These are phyloP conservation scores for Contarinia nasturtii DNA, from an alignment of 1,140 invertebrate species.

Conservation along the genomic window DNA sequence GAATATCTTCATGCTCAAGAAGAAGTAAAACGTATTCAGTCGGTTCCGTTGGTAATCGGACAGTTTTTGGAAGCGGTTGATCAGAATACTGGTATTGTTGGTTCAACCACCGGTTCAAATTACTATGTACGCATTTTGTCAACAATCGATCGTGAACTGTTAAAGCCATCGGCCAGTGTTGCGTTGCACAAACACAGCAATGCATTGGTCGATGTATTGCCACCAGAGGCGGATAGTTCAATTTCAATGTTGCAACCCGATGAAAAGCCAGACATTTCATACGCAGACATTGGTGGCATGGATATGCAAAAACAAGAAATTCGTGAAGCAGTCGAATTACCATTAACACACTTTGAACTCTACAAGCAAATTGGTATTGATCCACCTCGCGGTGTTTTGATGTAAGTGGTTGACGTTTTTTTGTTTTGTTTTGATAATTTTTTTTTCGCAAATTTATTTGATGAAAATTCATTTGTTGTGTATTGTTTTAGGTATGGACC, in stretches of 20 bases:
- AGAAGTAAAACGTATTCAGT: constrained; percentile 94
- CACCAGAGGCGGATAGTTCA: constrained; percentile 94
- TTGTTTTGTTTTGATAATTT: too few relatives aligned
- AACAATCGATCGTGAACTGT: constrained; percentile 86
- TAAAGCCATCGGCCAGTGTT: constrained; percentile 91
- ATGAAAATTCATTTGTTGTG: too few relatives aligned
- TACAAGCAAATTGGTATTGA: constrained; percentile 95
- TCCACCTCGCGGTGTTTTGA: constrained; percentile 90
- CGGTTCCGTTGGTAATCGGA: constrained; percentile 91
- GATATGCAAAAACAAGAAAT: constrained; percentile 99
- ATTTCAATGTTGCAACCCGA: constrained; percentile 87
- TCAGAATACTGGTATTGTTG: constrained; percentile 87
- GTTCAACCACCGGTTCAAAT: constrained; percentile 71
- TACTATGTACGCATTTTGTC: constrained; percentile 95
- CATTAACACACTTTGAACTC: constrained; percentile 95
- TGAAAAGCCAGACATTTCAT: constrained; percentile 95
- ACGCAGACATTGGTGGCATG: constrained; percentile 97
- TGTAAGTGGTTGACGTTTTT: too few relatives aligned
- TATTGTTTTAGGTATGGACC: constrained; percentile 55
- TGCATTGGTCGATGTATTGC: constrained; percentile 90
- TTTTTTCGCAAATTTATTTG: too few relatives aligned
- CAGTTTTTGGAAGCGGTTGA: constrained; percentile 97
- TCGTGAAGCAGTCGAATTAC: constrained; percentile 93
- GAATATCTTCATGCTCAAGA: constrained; percentile 96
- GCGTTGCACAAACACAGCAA: constrained; percentile 96